Percentiles rank a stretch among this genome's conserved stretches.
Evolutionary conservation across 2,888 invertebrate species (phyloP).

Genomic region (Erpobdella octoculata): DNA sequence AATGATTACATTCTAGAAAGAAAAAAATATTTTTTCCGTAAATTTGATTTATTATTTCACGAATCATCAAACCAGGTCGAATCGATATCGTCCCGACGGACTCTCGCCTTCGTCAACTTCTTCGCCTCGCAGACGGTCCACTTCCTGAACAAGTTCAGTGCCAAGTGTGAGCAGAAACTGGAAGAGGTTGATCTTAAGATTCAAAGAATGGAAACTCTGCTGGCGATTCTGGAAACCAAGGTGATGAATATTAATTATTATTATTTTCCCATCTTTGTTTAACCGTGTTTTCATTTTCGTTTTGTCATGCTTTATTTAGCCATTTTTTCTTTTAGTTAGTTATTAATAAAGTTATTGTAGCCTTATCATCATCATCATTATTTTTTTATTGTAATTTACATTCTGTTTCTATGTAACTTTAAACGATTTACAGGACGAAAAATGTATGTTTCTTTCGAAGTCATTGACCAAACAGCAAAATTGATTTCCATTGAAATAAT

Average conservation of each 20-base stretch:
- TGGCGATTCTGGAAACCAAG: constrained; percentile 12
- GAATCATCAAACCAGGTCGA: background rate
- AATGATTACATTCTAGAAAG: too few relatives aligned
- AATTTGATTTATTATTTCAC: background rate
- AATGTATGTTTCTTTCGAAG: too few relatives aligned
- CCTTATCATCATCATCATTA: too few relatives aligned
- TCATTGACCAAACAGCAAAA: too few relatives aligned
- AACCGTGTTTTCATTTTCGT: too few relatives aligned
- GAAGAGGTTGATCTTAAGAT: constrained; percentile 6
- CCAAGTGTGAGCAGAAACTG: constrained; percentile 3
- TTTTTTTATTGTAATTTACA: too few relatives aligned
- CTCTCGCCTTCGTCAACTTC: constrained; percentile 10
- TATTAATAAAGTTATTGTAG: too few relatives aligned
- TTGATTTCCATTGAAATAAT: too few relatives aligned
- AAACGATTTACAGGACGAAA: too few relatives aligned
- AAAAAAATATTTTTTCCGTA: background rate
- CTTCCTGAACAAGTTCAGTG: constrained; percentile 12
- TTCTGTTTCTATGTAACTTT: too few relatives aligned
- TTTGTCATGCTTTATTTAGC: too few relatives aligned
- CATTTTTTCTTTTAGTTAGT: too few relatives aligned
- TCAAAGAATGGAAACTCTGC: constrained; percentile 12
- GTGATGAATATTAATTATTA: background rate
- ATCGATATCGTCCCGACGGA: background rate
- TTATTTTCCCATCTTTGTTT: background rate
- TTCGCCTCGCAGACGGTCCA: background rate